A percentile compares a stretch with the other conserved stretches of the same genome.
These are phyloP conservation scores for Lagria hirta DNA, from an alignment of 2,888 invertebrate species.

Conservation along the genomic window DNA sequence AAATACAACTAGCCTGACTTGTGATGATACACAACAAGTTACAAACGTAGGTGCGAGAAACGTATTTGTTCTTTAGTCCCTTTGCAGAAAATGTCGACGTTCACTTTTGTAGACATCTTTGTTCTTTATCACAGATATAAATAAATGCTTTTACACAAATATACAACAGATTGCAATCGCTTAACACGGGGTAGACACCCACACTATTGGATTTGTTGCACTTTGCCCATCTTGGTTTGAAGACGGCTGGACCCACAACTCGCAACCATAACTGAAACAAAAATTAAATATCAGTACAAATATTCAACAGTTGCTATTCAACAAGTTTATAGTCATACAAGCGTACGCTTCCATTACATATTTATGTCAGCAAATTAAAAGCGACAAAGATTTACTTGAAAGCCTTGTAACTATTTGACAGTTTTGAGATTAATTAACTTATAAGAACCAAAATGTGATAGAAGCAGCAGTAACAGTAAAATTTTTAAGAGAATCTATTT, in stretches of 20 bases:
- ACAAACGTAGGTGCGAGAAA: conserved; percentile 38
- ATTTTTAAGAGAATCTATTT: no score
- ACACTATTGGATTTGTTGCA: conserved; percentile 46
- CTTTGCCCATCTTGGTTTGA: conserved; percentile 47
- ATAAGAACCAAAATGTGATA: no score
- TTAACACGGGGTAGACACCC: conserved; percentile 35
- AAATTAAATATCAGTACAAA: no score
- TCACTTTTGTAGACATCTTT: conserved; percentile 36
- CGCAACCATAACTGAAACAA: conserved; percentile 44
- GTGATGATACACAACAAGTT: conserved; percentile 37
- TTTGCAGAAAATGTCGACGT: conserved; percentile 41
- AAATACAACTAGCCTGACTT: conserved; percentile 38
- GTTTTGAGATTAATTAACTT: no score
- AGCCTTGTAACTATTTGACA: no score
- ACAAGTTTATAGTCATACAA: no score
- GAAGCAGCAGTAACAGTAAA: no score
- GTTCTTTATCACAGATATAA: conserved; percentile 57
- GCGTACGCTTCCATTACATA: no score
- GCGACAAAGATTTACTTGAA: no score
- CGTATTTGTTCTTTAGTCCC: conserved; percentile 37
- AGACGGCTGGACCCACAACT: conserved; percentile 28
- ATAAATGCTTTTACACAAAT: conserved; percentile 57
- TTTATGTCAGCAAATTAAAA: no score
- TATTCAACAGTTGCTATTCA: no score
- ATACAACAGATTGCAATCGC: conserved; percentile 51